Conservation (phyloP, 2,888 invertebrate genomes). For the Melipona beecheii region DNA sequence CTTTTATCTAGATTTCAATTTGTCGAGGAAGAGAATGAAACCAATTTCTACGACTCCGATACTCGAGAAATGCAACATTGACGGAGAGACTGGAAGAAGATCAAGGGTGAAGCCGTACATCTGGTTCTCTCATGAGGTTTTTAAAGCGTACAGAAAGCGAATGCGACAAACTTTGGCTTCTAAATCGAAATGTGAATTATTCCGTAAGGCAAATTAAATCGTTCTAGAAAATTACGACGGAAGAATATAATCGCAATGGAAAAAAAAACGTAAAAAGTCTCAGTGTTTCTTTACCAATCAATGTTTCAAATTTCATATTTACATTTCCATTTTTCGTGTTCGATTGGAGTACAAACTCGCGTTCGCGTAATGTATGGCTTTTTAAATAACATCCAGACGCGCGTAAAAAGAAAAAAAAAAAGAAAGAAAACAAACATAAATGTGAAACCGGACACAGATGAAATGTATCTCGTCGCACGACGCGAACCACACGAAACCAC, state of each 20-base stretch:
- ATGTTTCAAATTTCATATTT: not conserved
- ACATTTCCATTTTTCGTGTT: not conserved
- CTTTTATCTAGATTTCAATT: not conserved
- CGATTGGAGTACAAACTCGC: not conserved
- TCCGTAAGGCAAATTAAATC: no score
- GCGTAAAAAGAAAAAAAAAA: not conserved
- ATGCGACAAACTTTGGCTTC: no score
- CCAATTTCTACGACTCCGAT: not conserved
- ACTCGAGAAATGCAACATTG: not conserved
- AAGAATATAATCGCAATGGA: no score
- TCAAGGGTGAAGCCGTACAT: not conserved
- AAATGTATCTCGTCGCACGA: not conserved
- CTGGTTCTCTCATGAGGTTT: no score
- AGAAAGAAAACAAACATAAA: not conserved
- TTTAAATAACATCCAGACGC: not conserved
- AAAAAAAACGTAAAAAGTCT: no score
- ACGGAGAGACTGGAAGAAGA: not conserved
- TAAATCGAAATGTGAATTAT: no score
- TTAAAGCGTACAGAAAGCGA: no score
- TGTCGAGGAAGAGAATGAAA: not conserved
- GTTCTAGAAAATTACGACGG: no score
- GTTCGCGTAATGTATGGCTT: not conserved
- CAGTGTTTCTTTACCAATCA: no score
- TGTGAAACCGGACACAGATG: not conserved
- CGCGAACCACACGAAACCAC: not conserved